Percentiles rank a stretch among this genome's conserved stretches.
Conservation (phyloP, 1,140 invertebrate genomes). For the Chrysoperla carnea region DNA sequence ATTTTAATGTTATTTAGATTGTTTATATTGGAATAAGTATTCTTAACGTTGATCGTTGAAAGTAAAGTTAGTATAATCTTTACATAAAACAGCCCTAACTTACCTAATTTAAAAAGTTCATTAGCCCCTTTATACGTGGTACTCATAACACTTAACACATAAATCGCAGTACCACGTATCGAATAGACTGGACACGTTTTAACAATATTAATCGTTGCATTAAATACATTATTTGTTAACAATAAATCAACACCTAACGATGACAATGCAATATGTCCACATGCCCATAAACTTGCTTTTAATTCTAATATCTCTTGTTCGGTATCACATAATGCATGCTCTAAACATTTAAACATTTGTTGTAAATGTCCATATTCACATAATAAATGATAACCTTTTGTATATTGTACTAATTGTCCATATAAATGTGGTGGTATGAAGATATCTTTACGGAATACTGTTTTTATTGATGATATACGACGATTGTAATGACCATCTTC, state of each 20-base stretch:
- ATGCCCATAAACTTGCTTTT: conserved; percentile 80
- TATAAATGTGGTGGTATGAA: conserved; percentile 75
- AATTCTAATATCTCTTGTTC: conserved; percentile 51
- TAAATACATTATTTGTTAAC: conserved; percentile 29
- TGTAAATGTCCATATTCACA: conserved; percentile 26
- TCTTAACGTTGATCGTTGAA: too few species aligned
- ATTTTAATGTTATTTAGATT: too few species aligned
- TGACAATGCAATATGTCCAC: conserved; percentile 68
- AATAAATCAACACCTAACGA: conserved; percentile 53
- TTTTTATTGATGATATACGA: conserved; percentile 24
- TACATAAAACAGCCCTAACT: too few species aligned
- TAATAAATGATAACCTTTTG: conserved; percentile 50
- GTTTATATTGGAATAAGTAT: too few species aligned
- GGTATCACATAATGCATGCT: conserved; percentile 29
- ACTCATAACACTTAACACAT: conserved; percentile 65
- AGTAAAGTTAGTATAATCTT: too few species aligned
- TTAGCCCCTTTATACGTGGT: conserved; percentile 68
- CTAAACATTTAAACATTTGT: conserved; percentile 19
- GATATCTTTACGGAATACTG: conserved; percentile 26
- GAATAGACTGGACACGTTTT: conserved; percentile 67
- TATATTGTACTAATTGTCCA: conserved; percentile 67
- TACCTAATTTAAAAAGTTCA: conserved; percentile 46
- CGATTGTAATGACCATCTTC: conserved; percentile 63
- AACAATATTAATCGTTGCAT: conserved; percentile 46
- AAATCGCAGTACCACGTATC: conserved; percentile 75